Base-by-base conservation (phyloP, 2,797 vertebrate species). In the Aplochiton taeniatus region DNA sequence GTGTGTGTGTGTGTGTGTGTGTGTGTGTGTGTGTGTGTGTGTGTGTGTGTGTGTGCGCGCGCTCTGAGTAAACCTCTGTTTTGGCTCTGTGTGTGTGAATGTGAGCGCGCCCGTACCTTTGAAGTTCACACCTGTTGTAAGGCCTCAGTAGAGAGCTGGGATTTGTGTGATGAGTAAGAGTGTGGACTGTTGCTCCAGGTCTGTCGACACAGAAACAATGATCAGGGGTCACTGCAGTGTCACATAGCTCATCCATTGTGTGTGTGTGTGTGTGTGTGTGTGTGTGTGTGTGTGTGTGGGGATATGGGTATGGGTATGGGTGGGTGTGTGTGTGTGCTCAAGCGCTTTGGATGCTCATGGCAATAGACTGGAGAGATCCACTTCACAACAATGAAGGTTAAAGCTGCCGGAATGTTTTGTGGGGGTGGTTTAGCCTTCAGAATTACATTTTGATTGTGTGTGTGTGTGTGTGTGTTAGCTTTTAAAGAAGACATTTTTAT, bases 41-140 rank as follows among this genome's bases (percentile, higher is more conserved):
- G 42, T 44, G 8, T 11, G 42, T 9, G 31, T 18, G 46, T 51
- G 16, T 41, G 11, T 42, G 19, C 49, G 19, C 42, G 12, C 11
- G n/a, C 5, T 47, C 12, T n/a, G 45, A 55, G 44, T 47, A 19
- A 20, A 18, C 44, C 8, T 51, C 17, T 62, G 48, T 52, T 31
- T 31, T 2, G 31, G 31, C 31, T 31, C 31, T 1, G 51, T 54
- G 57, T 63, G 43, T 74, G 58, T 50, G 20, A 8, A 9, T 45
- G 7, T 43, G 50, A 65, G 42, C 55, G 43, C 4, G 55, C 65
- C 68, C 46, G 19, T 14, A 56, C 8, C 71, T 85, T 82, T 84
- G 80, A 87, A 81, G 83, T 78, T 58, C 76, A 73, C 88, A 92
- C 89, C 90, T 91, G 91, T 86, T 88, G 79, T 65, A 63, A 66